Evolutionary conservation across 1,140 invertebrate species (phyloP).

Genomic region (Cydia pomonella): DNA sequence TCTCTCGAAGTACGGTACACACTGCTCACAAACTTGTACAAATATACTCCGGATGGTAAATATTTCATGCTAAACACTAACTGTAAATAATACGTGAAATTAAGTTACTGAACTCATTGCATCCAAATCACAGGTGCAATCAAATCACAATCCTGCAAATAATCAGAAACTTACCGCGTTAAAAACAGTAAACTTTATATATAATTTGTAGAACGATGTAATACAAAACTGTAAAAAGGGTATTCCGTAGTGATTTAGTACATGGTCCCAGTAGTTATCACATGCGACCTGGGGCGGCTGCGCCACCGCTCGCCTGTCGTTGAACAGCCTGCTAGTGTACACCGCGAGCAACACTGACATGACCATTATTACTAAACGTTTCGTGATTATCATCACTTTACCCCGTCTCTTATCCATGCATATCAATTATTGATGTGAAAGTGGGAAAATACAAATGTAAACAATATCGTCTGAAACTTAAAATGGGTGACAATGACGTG

Average conservation of each 20-base stretch:
- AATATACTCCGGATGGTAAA: conserved; percentile 58
- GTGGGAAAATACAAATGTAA: conserved; percentile 25
- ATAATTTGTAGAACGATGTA: conserved; percentile 50
- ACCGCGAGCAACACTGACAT: conserved; percentile 37
- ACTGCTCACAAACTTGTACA: conserved; percentile 60
- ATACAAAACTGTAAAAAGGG: conserved; percentile 49
- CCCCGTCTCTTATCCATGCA: conserved; percentile 21
- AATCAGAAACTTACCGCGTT: conserved; percentile 54
- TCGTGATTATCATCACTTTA: conserved; percentile 34
- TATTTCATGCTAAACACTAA: conserved; percentile 65
- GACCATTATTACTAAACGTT: conserved; percentile 38
- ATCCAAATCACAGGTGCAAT: background rate
- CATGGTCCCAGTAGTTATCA: conserved; percentile 48
- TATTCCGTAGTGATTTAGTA: conserved; percentile 49
- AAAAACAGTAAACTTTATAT: conserved; percentile 51
- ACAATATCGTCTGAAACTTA: conserved; percentile 29
- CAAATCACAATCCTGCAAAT: background rate
- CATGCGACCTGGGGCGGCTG: conserved; percentile 38
- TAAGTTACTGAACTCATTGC: background rate
- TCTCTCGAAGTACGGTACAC: conserved; percentile 55
- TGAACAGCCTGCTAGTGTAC: conserved; percentile 42
- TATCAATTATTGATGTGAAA: conserved; percentile 34
- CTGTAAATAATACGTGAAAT: conserved; percentile 43
- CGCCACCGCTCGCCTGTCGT: conserved; percentile 16
- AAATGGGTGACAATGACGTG: conserved; percentile 24